phyloP scores from a whole-genome alignment of 1,140 invertebrate genomes.

The Habropoda laboriosa region DNA sequence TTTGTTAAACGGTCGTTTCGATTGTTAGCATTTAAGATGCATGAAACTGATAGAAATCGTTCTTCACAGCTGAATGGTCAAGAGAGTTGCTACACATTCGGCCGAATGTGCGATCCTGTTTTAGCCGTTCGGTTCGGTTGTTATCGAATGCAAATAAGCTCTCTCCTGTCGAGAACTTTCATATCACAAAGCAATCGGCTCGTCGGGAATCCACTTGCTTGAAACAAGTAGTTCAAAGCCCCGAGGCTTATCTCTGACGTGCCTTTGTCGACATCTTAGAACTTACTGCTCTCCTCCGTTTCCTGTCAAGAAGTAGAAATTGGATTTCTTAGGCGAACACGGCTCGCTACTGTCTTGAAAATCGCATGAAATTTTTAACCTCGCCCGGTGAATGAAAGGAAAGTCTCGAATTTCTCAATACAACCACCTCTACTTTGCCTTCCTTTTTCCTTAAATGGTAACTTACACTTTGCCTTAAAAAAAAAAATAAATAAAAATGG shows the following conservation, averaged over 20 bases:
- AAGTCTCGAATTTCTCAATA: too few relatives aligned
- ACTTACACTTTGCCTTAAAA: too few relatives aligned
- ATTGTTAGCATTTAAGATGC: background rate
- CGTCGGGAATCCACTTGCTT: slow-evolving; percentile 26
- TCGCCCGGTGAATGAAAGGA: too few relatives aligned
- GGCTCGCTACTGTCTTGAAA: background rate
- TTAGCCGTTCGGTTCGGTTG: background rate
- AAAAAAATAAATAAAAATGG: too few relatives aligned
- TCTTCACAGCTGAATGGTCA: background rate
- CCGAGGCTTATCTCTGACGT: slow-evolving; percentile 35
- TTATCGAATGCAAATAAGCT: slow-evolving; percentile 56
- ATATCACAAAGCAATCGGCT: slow-evolving; percentile 29
- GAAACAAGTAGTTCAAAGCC: slow-evolving; percentile 35
- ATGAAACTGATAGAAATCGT: background rate
- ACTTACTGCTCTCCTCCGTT: background rate
- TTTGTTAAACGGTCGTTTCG: background rate
- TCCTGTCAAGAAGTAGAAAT: background rate
- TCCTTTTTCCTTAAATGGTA: too few relatives aligned
- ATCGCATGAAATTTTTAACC: background rate
- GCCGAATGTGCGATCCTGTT: slow-evolving; percentile 5
- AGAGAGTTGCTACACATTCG: background rate
- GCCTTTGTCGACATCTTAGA: slow-evolving; percentile 38
- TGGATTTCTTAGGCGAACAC: background rate
- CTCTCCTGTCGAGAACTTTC: slow-evolving; percentile 39
- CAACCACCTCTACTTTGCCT: too few relatives aligned